These are phyloP conservation scores for Piaya cayana DNA, from an alignment of 2,113 vertebrate genomes.

Conservation along the genomic window DNA sequence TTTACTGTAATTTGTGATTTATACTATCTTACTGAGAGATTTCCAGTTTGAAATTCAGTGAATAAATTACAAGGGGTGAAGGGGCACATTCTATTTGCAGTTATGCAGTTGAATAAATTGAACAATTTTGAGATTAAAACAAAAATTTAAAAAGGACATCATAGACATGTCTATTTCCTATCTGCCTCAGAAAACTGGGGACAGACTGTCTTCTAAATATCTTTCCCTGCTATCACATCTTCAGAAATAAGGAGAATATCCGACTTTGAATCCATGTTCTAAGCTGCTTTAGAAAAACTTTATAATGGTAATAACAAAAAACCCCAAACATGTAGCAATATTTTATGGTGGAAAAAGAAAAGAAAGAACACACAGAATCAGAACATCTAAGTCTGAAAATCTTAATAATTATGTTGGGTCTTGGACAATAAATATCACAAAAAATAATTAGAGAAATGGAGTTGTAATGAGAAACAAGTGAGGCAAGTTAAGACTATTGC, in stretches of 20 bases:
- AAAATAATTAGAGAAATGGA: background rate
- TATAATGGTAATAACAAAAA: background rate
- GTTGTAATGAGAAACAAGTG: background rate
- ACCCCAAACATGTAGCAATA: background rate
- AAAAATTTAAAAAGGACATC: background rate
- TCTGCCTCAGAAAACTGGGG: background rate
- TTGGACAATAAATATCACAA: background rate
- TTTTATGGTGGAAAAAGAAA: background rate
- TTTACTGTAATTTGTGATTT: slow-evolving; percentile 8
- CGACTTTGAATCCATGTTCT: background rate
- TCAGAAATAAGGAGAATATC: background rate
- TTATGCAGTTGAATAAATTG: background rate
- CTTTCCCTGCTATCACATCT: background rate
- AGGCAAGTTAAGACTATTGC: background rate
- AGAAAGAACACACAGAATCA: background rate
- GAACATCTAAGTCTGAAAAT: background rate
- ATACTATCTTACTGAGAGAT: background rate
- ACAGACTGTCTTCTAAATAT: background rate
- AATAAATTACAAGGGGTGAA: background rate
- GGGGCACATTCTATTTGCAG: background rate
- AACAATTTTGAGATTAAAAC: background rate
- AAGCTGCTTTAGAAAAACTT: background rate
- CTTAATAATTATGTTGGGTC: background rate
- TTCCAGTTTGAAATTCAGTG: slow-evolving; percentile 8
- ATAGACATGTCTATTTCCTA: background rate